Percentiles rank a stretch among this genome's conserved stretches.
These are phyloP conservation scores for Platysternon megacephalum DNA, from an alignment of 2,113 vertebrate species.

Conservation along the genomic window DNA sequence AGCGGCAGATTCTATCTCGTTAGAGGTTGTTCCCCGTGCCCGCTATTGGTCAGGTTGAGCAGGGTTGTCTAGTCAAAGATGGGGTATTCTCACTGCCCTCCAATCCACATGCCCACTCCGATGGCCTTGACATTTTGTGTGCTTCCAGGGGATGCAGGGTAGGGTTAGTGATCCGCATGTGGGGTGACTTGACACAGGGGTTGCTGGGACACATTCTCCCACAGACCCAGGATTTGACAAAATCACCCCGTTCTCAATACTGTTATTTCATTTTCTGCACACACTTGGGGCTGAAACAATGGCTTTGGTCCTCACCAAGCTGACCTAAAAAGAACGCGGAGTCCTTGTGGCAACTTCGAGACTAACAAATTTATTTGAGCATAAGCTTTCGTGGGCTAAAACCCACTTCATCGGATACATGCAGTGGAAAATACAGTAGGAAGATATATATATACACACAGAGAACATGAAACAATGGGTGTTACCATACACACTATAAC, in stretches of 20 bases:
- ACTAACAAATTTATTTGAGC: no score
- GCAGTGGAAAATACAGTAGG: no score
- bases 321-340: no score
- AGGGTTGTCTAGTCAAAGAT: neutral
- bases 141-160: no score
- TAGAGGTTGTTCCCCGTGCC: neutral
- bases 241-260: neutral
- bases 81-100: neutral
- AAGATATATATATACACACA: no score
- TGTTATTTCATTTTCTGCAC: neutral
- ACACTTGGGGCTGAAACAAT: neutral
- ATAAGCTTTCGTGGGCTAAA: no score
- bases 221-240: neutral
- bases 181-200: neutral
- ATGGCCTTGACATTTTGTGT: neutral
- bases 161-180: neutral
- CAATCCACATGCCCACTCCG: neutral
- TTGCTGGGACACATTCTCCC: neutral
- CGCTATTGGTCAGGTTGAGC: neutral
- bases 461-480: no score
- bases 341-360: no score
- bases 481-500: no score
- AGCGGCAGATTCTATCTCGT: neutral
- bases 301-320: neutral
- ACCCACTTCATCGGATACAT: no score